Percentiles rank a stretch among this genome's conserved stretches.
phyloP scores from a whole-genome alignment of 2,113 vertebrate species.

The Nesoenas mayeri region DNA sequence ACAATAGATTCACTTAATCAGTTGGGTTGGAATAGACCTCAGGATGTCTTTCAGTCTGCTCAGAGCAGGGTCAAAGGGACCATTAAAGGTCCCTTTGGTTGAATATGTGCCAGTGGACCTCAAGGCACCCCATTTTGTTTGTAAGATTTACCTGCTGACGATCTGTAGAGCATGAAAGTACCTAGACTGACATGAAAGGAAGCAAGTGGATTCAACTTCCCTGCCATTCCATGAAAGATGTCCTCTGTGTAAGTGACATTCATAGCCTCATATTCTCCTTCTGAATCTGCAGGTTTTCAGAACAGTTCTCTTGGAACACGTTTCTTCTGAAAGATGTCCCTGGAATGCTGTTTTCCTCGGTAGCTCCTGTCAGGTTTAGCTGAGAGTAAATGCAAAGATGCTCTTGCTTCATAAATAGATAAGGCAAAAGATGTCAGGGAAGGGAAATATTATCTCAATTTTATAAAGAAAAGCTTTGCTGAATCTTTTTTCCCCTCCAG shows the following conservation, averaged over 20 bases:
- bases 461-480: slow-evolving; percentile 7
- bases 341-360: slow-evolving; percentile 13
- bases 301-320: rapidly evolving
- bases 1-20: background rate
- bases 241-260: background rate
- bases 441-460: background rate
- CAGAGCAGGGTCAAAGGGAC: background rate
- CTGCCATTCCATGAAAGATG: background rate
- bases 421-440: background rate
- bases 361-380: background rate
- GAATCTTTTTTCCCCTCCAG: background rate
- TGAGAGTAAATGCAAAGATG: background rate
- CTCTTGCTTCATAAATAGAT: slow-evolving; percentile 3
- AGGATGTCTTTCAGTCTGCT: background rate
- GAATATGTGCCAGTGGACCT: background rate
- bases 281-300: background rate
- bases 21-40: background rate
- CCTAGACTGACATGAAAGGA: background rate
- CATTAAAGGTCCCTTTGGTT: background rate
- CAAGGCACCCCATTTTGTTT: background rate
- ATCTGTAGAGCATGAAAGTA: background rate
- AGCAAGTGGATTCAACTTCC: background rate
- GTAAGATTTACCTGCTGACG: background rate
- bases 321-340: background rate
- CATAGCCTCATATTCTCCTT: background rate